A percentile compares a stretch with the other conserved stretches of the same genome.
phyloP scores from a whole-genome alignment of 2,888 invertebrate species.

The Rhagonycha lutea region DNA sequence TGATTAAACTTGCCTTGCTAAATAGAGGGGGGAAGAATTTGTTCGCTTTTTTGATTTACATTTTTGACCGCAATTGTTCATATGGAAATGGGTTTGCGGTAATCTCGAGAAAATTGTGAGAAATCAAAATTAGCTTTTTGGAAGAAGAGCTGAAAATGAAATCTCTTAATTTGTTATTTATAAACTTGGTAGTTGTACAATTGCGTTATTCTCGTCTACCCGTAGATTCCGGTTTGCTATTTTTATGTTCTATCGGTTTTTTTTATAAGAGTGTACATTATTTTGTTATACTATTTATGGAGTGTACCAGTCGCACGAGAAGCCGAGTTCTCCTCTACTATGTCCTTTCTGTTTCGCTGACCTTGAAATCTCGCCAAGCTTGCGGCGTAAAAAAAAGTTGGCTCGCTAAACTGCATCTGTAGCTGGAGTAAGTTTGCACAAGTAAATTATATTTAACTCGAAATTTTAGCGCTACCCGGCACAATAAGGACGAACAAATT shows the following conservation, averaged over 20 bases:
- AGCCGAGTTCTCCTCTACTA: conserved; percentile 28
- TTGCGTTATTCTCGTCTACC: not conserved
- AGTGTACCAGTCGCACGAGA: conserved; percentile 30
- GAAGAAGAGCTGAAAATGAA: not conserved
- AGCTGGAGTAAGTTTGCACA: conserved; percentile 20
- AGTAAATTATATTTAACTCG: conserved; percentile 4
- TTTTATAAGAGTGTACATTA: conserved; percentile 22
- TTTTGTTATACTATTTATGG: conserved; percentile 24
- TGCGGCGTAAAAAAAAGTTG: conserved; percentile 30
- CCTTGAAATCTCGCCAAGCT: conserved; percentile 34
- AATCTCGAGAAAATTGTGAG: not conserved
- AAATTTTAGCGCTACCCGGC: not conserved
- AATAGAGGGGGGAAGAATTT: not conserved
- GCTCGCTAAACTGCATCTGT: conserved; percentile 29
- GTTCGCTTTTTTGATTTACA: not conserved
- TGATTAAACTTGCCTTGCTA: not conserved
- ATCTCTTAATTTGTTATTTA: not conserved
- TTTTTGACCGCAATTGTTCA: not conserved
- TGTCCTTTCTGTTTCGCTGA: conserved; percentile 34
- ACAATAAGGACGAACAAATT: not conserved
- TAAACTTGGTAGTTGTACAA: not conserved
- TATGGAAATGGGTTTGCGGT: not conserved
- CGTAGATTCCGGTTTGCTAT: conserved; percentile 1
- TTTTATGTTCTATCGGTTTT: not conserved
- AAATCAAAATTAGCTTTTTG: not conserved